Evolutionary conservation across 2,797 vertebrate genomes (phyloP).

Genomic region (Brachymystax lenok): DNA sequence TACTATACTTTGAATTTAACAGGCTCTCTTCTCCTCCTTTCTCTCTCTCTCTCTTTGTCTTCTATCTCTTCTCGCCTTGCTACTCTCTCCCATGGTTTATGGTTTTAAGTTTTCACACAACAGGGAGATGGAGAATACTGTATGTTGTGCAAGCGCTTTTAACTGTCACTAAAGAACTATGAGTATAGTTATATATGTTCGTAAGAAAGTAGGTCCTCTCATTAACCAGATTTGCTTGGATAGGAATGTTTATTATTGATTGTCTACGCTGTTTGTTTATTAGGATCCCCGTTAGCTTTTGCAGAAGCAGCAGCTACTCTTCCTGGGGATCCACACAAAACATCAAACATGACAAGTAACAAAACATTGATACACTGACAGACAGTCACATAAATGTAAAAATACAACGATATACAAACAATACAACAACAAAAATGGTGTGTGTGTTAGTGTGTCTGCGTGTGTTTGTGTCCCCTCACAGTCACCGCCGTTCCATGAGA

Average conservation of each 20-base stretch:
- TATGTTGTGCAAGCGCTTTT: slow-evolving; percentile 25
- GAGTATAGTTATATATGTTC: slow-evolving; percentile 31
- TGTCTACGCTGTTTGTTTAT: slow-evolving; percentile 3
- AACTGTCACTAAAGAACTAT: slow-evolving; percentile 24
- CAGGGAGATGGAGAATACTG: slow-evolving; percentile 29
- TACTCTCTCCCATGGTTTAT: slow-evolving; percentile 31
- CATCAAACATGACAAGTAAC: too few relatives aligned
- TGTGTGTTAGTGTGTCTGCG: too few relatives aligned
- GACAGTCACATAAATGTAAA: too few relatives aligned
- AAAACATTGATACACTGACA: too few relatives aligned
- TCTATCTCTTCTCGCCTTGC: slow-evolving; percentile 21
- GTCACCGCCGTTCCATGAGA: too few relatives aligned
- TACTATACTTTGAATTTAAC: slow-evolving; percentile 78
- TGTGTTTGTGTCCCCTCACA: too few relatives aligned
- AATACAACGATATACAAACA: too few relatives aligned
- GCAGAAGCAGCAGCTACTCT: too few relatives aligned
- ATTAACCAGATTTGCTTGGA: slow-evolving; percentile 44
- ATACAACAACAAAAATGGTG: too few relatives aligned
- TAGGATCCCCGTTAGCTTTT: too few relatives aligned
- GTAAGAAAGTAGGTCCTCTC: slow-evolving; percentile 46
- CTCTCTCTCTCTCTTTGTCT: slow-evolving; percentile 27
- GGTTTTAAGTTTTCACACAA: slow-evolving; percentile 28
- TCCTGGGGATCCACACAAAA: too few relatives aligned
- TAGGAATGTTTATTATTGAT: slow-evolving; percentile 62
- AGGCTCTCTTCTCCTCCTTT: slow-evolving; percentile 37